Percentiles rank a stretch among this genome's conserved stretches.
Evolutionary conservation across 2,113 vertebrate species (phyloP).

Genomic region (Pyxicephalus adspersus): DNA sequence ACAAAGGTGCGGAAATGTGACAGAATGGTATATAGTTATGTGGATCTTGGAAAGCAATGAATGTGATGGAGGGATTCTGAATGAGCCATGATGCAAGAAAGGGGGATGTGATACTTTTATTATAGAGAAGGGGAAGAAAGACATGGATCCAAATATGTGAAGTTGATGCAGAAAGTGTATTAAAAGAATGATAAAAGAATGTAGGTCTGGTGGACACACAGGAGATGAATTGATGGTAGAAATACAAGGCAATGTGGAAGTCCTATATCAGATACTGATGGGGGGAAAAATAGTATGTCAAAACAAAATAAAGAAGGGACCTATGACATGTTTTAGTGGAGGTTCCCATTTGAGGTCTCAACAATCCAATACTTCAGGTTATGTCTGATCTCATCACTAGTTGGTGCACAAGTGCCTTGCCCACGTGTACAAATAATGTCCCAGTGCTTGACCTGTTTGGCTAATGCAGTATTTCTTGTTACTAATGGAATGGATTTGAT

Average conservation of each 20-base stretch:
- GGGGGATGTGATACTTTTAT: neutral
- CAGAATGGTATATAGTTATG: too few relatives aligned
- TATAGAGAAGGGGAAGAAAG: neutral
- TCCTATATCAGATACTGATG: neutral
- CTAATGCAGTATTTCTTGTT: too few relatives aligned
- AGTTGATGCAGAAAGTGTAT: neutral
- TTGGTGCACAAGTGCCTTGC: too few relatives aligned
- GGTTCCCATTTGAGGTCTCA: conserved; percentile 4
- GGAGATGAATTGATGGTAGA: neutral
- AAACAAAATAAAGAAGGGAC: neutral
- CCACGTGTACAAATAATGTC: too few relatives aligned
- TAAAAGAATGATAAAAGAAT: neutral
- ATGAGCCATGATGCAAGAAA: too few relatives aligned
- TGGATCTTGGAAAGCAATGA: too few relatives aligned
- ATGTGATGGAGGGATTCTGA: too few relatives aligned
- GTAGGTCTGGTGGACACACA: neutral
- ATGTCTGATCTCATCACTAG: too few relatives aligned
- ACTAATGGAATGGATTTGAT: too few relatives aligned
- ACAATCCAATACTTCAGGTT: neutral
- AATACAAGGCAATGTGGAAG: neutral
- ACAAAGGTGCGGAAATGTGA: neutral
- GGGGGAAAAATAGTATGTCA: neutral
- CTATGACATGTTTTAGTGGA: conserved; percentile 26
- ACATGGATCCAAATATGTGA: neutral
- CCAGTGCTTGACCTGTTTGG: too few relatives aligned